Evolutionary conservation across 2,888 invertebrate species (phyloP), one percentile per base, ranked within the genome.

Genomic region (Phortica okadai): DNA sequence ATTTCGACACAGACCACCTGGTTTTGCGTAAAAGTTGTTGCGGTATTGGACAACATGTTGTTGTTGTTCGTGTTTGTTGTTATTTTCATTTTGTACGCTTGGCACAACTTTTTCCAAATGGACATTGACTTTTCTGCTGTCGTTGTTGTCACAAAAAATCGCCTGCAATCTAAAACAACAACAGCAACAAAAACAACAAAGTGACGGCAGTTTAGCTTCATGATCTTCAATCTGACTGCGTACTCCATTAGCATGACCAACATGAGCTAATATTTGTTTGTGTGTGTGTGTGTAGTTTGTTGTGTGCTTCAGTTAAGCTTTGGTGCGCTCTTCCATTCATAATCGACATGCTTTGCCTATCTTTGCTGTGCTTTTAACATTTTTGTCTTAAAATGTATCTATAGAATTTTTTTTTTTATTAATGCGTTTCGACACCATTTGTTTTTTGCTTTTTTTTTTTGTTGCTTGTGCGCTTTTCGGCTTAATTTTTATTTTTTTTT

Each of bases 1-100:
- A 62, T 66, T 66, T 41, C 4, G 33, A 41, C 14, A n/a, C 70
- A 25, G 81, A 80, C 78, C 85, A 85, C 87, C 85, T 85, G 70
- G 54, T 25, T 67, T 45, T 44, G 87, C 84, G 81, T 79, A 78
- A 82, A 86, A 83, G 75, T 81, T 82, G 66, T 59, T 56, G 67
- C 33, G 66, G 11, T 16, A 25, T 62, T 62, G 74, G 54, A 3
- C 14, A 14, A 64, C 64, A n/a, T 59, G 81, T 82, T 87, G 69
- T 41, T 73, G 56, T 42, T 56, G 33, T 25, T 70, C 56, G 72
- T 16, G n/a, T 14, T 54, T 80, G 79, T 79, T 81, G 74, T 74
- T 83, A 33, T 85, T 82, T 14, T 58, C 77, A 70, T 79, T 79
- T 77, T 76, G 69, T 76, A 56, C 56, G 64, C 74, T 66, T 45